Conservation (phyloP, 2,797 vertebrate genomes). For the Darevskia mixta region DNA sequence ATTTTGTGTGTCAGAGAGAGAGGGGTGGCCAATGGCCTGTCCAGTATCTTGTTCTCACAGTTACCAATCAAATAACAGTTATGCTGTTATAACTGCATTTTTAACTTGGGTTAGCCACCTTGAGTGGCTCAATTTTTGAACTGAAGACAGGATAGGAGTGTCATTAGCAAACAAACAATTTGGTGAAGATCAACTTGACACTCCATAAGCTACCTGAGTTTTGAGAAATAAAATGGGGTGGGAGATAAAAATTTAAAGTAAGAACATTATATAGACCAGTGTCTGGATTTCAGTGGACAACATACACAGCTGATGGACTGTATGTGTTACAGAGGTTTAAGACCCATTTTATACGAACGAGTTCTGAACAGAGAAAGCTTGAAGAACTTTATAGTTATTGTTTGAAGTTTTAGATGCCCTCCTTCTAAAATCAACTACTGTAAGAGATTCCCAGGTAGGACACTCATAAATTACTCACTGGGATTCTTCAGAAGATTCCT, state of each 20-base stretch:
- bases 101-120: not conserved
- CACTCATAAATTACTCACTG: conserved; percentile 87
- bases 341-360: not conserved
- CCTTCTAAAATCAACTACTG: conserved; percentile 38
- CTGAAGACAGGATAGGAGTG: not conserved
- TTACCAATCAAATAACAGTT: no score
- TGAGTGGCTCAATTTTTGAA: not conserved
- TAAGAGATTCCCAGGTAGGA: conserved; percentile 43
- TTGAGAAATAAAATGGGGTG: no score
- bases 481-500: conserved; percentile 87
- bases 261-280: not conserved
- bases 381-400: conserved; percentile 39
- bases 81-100: not conserved
- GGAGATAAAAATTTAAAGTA: not conserved
- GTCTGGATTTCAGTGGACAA: not conserved
- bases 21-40: no score
- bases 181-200: not conserved
- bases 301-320: not conserved
- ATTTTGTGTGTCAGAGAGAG: not conserved
- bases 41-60: no score
- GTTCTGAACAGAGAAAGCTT: not conserved
- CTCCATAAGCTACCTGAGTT: not conserved
- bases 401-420: conserved; percentile 51
- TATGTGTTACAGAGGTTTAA: not conserved
- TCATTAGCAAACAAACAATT: not conserved